Conservation (phyloP, 2,113 vertebrate species). For the Synchiropus splendidus region DNA sequence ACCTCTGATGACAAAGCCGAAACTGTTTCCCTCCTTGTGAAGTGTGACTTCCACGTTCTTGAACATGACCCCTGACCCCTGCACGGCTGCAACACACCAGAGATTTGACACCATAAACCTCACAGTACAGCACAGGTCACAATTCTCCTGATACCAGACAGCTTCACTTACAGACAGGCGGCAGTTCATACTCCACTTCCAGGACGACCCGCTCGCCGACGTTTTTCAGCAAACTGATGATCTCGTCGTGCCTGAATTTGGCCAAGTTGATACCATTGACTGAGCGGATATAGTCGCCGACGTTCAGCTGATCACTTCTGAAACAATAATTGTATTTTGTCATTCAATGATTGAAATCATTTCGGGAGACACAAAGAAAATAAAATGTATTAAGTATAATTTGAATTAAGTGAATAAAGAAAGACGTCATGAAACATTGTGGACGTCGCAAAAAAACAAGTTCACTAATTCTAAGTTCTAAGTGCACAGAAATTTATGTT, state of each 20-base stretch:
- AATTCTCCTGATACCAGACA: background rate
- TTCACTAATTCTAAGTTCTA: no score
- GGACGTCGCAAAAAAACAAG: no score
- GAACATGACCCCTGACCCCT: constrained; percentile 89
- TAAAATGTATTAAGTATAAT: no score
- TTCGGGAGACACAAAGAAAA: no score
- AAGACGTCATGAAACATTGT: no score
- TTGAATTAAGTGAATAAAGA: no score
- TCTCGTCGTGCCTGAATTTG: constrained; percentile 95
- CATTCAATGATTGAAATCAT: no score
- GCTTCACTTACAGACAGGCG: constrained; percentile 82
- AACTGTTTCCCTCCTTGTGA: constrained; percentile 96
- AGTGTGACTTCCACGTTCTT: constrained; percentile 94
- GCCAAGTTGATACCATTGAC: constrained; percentile 97
- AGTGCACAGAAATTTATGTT: no score
- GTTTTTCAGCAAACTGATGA: constrained; percentile 96
- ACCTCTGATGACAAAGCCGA: constrained; percentile 98
- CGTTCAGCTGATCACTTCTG: constrained; percentile 95
- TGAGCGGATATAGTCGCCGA: constrained; percentile 95
- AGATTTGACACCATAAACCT: constrained; percentile 1
- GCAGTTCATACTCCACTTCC: constrained; percentile 95
- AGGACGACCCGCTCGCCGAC: constrained; percentile 91
- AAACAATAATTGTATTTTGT: background rate
- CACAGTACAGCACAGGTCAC: background rate
- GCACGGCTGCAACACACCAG: constrained; percentile 66